Evolutionary conservation across 2,888 invertebrate genomes (phyloP), one percentile per base, ranked within the genome.

Genomic region (Mythimna ferrago): DNA sequence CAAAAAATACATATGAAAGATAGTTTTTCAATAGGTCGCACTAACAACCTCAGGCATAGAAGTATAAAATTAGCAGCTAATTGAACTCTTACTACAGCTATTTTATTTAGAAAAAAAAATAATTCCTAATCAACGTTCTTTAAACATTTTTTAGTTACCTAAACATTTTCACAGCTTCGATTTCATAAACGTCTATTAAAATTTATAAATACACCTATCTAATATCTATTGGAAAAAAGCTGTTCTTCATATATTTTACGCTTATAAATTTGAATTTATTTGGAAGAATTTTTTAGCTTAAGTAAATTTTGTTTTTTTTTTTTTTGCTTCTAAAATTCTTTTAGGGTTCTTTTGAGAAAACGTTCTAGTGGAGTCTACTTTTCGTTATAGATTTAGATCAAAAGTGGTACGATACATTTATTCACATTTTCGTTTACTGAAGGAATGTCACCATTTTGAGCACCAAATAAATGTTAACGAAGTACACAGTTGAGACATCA

Each of bases 51-150:
- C 3, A 14, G 38, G 41, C 21, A 61, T 51, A 61, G n/a, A n/a
- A 26, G 44, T 58, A 56, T 56, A 19, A 60, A 35, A 65, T 54
- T 4, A 60, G n/a, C 16, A 41, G 11, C 16, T 32, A 48, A 63
- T 72, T 78, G 62, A 66, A 44, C 44, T 62, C 41, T 14, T 14
- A 58, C 26, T 41, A 54, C 7, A 44, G 11, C 16, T 38, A 48
- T n/a, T 63, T 3, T 21, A 21, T 78, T 44, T 16, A 57, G 21
- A 54, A 72, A 6, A 53, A 53, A 62, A 51, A 26, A 32, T 32
- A 26, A 41, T 70, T 70, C 14, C 64, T 26, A 76, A 44, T 48
- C 6, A 69, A 48, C 38, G 21, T 48, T 38, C 11, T 61, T 66
- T 38, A 11, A 60, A 38, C 38, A 32, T 64, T 75, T 76, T 26